These are phyloP conservation scores for Cepaea hortensis DNA, from an alignment of 2,888 invertebrate species.

Conservation along the genomic window DNA sequence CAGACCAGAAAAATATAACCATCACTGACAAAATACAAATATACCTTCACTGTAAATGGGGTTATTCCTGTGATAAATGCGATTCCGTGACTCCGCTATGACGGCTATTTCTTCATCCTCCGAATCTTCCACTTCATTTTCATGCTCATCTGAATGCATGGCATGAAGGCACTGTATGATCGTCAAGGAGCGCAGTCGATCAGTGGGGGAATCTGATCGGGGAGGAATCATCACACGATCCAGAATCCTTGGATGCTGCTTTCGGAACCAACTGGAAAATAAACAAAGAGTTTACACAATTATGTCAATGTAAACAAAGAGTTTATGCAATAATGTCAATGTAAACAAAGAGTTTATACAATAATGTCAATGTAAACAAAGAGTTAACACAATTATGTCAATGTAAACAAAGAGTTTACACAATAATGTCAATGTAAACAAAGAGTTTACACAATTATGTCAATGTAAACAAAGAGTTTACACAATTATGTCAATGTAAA, in stretches of 20 bases:
- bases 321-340: constrained; percentile 40
- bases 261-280: constrained; percentile 84
- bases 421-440: too few relatives aligned
- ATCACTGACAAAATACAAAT: background rate
- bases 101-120: constrained; percentile 52
- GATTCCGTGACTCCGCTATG: constrained; percentile 16
- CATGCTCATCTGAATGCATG: constrained; percentile 77
- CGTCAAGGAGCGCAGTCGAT: constrained; percentile 89
- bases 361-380: too few relatives aligned
- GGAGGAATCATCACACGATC: constrained; percentile 88
- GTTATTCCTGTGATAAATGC: constrained; percentile 23
- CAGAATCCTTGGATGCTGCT: constrained; percentile 82
- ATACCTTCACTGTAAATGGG: constrained; percentile 22
- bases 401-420: too few relatives aligned
- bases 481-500: too few relatives aligned
- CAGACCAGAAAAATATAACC: too few relatives aligned
- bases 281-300: too few relatives aligned
- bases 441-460: too few relatives aligned
- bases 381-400: too few relatives aligned
- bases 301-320: too few relatives aligned
- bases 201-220: constrained; percentile 82
- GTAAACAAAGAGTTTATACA: background rate
- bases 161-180: constrained; percentile 93
- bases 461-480: too few relatives aligned
- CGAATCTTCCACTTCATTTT: constrained; percentile 66